These are phyloP conservation scores for Lucifuga dentata DNA, from an alignment of 2,113 vertebrate genomes.

Conservation along the genomic window DNA sequence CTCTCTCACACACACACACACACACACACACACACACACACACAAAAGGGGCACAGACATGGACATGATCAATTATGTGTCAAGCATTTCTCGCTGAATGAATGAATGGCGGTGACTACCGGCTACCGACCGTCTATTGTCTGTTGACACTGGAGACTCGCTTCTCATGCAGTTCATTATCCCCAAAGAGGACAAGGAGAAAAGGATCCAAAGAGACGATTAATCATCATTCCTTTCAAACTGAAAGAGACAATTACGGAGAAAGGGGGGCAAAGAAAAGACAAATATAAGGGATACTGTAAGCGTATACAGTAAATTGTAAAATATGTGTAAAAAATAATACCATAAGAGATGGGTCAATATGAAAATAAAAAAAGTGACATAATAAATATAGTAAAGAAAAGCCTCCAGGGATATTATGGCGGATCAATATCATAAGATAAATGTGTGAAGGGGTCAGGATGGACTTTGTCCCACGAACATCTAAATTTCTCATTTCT, in stretches of 20 bases:
- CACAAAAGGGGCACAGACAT: constrained; percentile 80
- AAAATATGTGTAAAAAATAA: constrained; percentile 8
- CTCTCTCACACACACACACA: constrained; percentile 26
- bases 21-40: constrained; percentile 47
- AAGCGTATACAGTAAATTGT: constrained; percentile 44
- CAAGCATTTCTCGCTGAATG: constrained; percentile 78
- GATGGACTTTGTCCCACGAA: too few species aligned
- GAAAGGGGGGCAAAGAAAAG: constrained; percentile 26
- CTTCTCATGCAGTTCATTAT: constrained; percentile 84
- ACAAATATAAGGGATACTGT: constrained; percentile 66
- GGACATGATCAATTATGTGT: constrained; percentile 84
- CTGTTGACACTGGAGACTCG: constrained; percentile 74
- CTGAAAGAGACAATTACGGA: not conserved
- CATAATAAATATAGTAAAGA: too few species aligned
- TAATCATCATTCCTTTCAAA: constrained; percentile 80
- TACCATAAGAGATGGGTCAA: too few species aligned
- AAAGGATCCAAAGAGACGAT: constrained; percentile 77
- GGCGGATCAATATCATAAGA: too few species aligned
- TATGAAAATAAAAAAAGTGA: constrained; percentile 7
- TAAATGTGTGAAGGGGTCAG: too few species aligned
- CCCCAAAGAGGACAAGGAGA: constrained; percentile 69
- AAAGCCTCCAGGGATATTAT: too few species aligned
- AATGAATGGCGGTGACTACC: constrained; percentile 78
- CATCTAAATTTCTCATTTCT: not conserved
- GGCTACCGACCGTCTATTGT: constrained; percentile 78